Evolutionary conservation across 2,888 invertebrate genomes (phyloP).

Genomic region (Scotopteryx bipunctaria): DNA sequence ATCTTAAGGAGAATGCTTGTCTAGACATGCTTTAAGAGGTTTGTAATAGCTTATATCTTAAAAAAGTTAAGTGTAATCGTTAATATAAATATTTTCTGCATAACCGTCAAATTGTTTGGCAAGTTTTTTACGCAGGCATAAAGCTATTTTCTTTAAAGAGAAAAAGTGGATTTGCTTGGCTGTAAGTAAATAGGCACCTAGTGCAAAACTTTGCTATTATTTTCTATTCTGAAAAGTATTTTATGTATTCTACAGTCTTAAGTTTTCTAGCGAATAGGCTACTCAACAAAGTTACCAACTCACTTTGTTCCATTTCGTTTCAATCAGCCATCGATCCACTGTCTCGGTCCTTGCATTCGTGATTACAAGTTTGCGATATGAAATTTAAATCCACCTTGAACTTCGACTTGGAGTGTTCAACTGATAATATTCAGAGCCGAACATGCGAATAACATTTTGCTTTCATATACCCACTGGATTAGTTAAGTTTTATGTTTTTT

Average conservation of each 20-base stretch:
- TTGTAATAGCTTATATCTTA: too few relatives aligned
- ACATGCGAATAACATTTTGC: slow-evolving; percentile 5
- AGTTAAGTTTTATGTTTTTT: not conserved
- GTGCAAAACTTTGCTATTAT: too few relatives aligned
- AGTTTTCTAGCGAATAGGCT: not conserved
- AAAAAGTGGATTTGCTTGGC: too few relatives aligned
- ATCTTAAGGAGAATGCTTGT: too few relatives aligned
- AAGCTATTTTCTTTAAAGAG: too few relatives aligned
- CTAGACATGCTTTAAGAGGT: too few relatives aligned
- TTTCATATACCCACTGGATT: not conserved
- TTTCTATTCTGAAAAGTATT: not conserved
- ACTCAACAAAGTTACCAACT: slow-evolving; percentile 32
- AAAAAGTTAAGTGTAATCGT: too few relatives aligned
- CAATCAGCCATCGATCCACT: slow-evolving; percentile 37
- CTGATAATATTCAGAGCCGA: slow-evolving; percentile 15
- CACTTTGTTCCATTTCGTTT: slow-evolving; percentile 40
- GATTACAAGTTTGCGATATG: slow-evolving; percentile 31
- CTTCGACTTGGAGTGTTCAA: slow-evolving; percentile 31
- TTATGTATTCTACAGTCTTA: not conserved
- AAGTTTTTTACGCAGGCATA: too few relatives aligned
- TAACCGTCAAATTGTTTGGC: too few relatives aligned
- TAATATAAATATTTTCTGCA: too few relatives aligned
- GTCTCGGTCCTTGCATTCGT: slow-evolving; percentile 28
- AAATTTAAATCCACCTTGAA: slow-evolving; percentile 40
- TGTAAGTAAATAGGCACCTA: too few relatives aligned